Percentiles rank a stretch among this genome's conserved stretches.
Conservation (phyloP, 2,797 vertebrate genomes). For the Catostomus latipinnis region DNA sequence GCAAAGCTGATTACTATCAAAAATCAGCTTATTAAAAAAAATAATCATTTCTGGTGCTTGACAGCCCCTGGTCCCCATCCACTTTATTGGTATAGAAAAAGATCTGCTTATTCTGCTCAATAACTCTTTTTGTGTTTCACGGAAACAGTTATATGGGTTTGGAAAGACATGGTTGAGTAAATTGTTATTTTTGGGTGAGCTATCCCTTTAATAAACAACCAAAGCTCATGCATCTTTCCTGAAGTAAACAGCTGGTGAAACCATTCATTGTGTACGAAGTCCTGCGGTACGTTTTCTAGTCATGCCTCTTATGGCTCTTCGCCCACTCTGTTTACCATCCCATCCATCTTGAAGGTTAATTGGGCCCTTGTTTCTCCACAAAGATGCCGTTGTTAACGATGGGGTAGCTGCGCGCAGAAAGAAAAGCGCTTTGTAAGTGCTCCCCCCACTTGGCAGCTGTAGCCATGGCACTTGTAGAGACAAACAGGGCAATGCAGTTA, state of each 20-base stretch:
- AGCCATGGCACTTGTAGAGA: slow-evolving; percentile 2
- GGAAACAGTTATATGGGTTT: too few relatives aligned
- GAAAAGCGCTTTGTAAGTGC: slow-evolving; percentile 50
- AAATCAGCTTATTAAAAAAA: too few relatives aligned
- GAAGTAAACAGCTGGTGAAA: background rate
- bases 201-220: background rate
- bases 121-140: too few relatives aligned
- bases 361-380: slow-evolving; percentile 50
- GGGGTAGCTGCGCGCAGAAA: slow-evolving; percentile 11
- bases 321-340: slow-evolving; percentile 7
- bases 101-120: too few relatives aligned
- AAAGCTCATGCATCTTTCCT: background rate
- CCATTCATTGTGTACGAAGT: background rate
- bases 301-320: background rate
- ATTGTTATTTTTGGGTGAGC: background rate
- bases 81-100: too few relatives aligned
- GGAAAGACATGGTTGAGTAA: too few relatives aligned
- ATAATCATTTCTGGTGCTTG: too few relatives aligned
- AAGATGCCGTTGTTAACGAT: slow-evolving; percentile 53
- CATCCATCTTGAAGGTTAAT: slow-evolving; percentile 43
- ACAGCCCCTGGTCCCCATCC: too few relatives aligned
- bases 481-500: slow-evolving; percentile 46
- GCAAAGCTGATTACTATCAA: too few relatives aligned
- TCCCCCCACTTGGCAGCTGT: slow-evolving; percentile 26
- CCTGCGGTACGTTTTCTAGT: background rate